Conservation (phyloP, 2,888 invertebrate genomes). For the Mactromeris polynyma region DNA sequence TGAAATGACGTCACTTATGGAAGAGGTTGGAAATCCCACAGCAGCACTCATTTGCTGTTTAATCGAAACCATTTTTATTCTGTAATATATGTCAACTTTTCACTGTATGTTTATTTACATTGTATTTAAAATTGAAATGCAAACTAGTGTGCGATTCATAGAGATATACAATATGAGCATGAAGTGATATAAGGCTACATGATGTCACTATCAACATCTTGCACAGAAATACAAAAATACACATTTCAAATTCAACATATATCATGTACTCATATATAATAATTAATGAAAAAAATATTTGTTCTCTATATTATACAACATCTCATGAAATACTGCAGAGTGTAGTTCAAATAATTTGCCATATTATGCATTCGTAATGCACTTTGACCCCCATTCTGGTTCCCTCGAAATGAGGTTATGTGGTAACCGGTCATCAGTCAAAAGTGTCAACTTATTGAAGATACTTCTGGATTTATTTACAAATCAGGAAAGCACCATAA, state of each 20-base stretch:
- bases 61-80: too few species aligned
- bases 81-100: too few species aligned
- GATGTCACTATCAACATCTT: neutral
- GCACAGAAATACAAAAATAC: neutral
- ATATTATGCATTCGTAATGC: neutral
- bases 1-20: too few species aligned
- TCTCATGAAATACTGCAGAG: neutral
- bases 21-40: too few species aligned
- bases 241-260: slow-evolving; percentile 7
- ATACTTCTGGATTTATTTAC: too few species aligned
- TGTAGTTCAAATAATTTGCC: neutral
- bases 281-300: neutral
- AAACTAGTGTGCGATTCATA: neutral
- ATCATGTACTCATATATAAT: neutral
- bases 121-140: too few species aligned
- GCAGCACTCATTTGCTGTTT: too few species aligned
- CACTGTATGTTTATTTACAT: too few species aligned
- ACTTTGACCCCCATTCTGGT: neutral
- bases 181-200: neutral
- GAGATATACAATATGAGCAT: neutral
- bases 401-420: neutral
- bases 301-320: neutral
- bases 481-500: too few species aligned
- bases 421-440: too few species aligned
- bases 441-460: too few species aligned